phyloP scores from a whole-genome alignment of 2,888 invertebrate genomes.

The Ormyrus rosae region DNA sequence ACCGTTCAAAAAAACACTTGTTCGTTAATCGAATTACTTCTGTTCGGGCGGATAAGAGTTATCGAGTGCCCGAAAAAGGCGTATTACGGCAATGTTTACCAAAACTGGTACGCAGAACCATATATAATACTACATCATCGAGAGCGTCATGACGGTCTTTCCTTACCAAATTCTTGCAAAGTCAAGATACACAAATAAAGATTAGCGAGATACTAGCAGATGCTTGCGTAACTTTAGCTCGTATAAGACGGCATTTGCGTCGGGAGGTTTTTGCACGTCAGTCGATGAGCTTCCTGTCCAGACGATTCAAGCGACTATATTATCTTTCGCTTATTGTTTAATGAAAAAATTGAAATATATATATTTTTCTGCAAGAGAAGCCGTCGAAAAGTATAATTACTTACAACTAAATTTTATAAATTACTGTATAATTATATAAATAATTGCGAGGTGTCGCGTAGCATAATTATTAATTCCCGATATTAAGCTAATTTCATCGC shows the following conservation, averaged over 20 bases:
- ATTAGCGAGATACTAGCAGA: conserved; percentile 7
- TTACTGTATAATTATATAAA: no score
- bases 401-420: no score
- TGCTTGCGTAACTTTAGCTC: conserved; percentile 22
- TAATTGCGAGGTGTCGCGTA: no score
- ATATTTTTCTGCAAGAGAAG: no score
- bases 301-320: no score
- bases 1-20: neutral
- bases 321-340: no score
- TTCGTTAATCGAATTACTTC: neutral
- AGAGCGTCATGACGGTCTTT: conserved; percentile 1
- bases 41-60: conserved; percentile 11
- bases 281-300: no score
- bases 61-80: neutral
- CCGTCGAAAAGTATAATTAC: no score
- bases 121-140: neutral
- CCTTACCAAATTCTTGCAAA: neutral
- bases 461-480: no score
- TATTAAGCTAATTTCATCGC: no score
- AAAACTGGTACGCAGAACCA: neutral
- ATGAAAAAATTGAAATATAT: no score
- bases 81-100: conserved; percentile 23
- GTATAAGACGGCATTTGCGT: neutral
- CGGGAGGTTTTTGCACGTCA: neutral
- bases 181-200: conserved; percentile 1